Evolutionary conservation across 1,140 invertebrate species (phyloP).

Genomic region (Hylyphantes graminicola): DNA sequence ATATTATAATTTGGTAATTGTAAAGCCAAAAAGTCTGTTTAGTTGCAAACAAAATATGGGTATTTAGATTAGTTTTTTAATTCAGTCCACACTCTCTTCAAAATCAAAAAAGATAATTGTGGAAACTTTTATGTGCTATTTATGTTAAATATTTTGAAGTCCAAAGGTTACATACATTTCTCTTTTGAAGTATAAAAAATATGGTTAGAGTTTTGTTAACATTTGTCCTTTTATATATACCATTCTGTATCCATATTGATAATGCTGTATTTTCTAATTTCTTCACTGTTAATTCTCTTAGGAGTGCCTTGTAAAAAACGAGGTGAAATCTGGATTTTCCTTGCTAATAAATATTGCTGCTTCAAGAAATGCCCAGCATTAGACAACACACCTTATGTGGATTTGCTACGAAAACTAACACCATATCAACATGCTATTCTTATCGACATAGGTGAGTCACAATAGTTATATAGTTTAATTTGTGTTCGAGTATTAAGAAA

Average conservation of each 20-base stretch:
- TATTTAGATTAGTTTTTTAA: too few relatives aligned
- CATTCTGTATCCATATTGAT: too few relatives aligned
- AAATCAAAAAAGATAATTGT: too few relatives aligned
- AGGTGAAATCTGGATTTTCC: slow-evolving; percentile 91
- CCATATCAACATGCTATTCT: slow-evolving; percentile 95
- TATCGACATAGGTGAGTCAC: slow-evolving; percentile 80
- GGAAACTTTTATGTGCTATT: neutral
- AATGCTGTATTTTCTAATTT: too few relatives aligned
- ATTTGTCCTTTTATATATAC: too few relatives aligned
- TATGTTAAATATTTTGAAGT: too few relatives aligned
- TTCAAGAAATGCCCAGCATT: slow-evolving; percentile 64
- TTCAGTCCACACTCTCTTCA: too few relatives aligned
- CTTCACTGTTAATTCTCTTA: slow-evolving; percentile 65
- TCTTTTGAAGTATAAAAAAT: too few relatives aligned
- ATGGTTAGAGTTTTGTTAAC: too few relatives aligned
- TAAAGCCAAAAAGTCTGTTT: too few relatives aligned
- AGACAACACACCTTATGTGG: slow-evolving; percentile 76
- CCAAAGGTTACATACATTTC: neutral
- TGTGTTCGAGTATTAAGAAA: neutral
- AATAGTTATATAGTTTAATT: neutral
- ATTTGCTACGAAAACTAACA: slow-evolving; percentile 87
- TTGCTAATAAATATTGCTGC: slow-evolving; percentile 83
- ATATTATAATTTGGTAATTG: too few relatives aligned
- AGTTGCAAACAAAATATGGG: too few relatives aligned
- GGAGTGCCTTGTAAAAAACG: slow-evolving; percentile 87